Percentiles rank a stretch among this genome's conserved stretches.
Conservation (phyloP, 2,888 invertebrate genomes). For the Drosophila kuntzei region DNA sequence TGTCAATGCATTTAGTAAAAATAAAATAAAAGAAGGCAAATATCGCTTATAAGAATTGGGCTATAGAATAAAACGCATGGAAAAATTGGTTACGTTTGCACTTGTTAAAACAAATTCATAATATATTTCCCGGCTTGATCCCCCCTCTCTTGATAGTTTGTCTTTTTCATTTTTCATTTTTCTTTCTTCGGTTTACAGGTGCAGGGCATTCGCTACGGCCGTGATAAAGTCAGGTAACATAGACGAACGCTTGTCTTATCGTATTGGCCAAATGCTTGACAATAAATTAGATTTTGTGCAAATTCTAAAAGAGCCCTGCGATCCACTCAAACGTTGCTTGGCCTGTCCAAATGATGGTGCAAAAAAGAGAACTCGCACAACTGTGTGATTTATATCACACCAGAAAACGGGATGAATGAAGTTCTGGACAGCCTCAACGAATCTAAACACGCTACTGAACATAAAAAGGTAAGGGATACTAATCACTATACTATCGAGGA, state of each 20-base stretch:
- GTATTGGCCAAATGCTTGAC: conserved; percentile 67
- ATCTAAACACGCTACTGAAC: neutral
- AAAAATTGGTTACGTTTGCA: conserved; percentile 74
- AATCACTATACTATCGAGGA: conserved; percentile 1
- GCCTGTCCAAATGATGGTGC: conserved; percentile 57
- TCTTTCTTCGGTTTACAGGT: conserved; percentile 57
- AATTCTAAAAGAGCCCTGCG: conserved; percentile 46
- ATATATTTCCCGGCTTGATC: conserved; percentile 8
- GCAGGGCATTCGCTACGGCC: conserved; percentile 38
- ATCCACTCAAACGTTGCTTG: conserved; percentile 63
- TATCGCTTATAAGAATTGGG: conserved; percentile 33
- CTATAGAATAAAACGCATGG: conserved; percentile 51
- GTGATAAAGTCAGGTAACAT: conserved; percentile 58
- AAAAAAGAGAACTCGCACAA: conserved; percentile 41
- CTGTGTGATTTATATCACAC: conserved; percentile 69
- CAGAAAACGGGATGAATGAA: conserved; percentile 6
- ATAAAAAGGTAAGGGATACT: neutral
- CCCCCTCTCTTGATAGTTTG: conserved; percentile 4
- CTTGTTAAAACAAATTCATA: conserved; percentile 67
- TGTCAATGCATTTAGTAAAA: conserved; percentile 68
- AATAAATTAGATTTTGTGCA: conserved; percentile 78
- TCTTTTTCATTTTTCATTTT: conserved; percentile 30
- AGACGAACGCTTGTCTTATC: conserved; percentile 63
- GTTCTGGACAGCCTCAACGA: conserved; percentile 10
- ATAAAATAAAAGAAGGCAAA: conserved; percentile 12